A percentile compares a stretch with the other conserved stretches of the same genome.
Evolutionary conservation across 2,888 invertebrate genomes (phyloP).

Genomic region (Drosophila borborema): DNA sequence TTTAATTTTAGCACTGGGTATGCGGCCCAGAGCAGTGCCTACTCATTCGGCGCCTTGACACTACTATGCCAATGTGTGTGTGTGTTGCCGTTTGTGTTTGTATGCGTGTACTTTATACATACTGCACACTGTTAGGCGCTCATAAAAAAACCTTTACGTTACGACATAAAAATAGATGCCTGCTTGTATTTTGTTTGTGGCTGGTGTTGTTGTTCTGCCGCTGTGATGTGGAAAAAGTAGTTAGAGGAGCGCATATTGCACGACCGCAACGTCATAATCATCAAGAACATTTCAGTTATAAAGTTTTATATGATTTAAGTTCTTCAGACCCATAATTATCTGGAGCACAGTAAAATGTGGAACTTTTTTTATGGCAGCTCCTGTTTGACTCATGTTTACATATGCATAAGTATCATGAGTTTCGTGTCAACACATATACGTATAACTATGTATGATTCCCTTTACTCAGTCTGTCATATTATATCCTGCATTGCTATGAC

Average conservation of each 20-base stretch:
- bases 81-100: background rate
- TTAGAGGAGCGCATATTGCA: slow-evolving; percentile 56
- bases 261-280: slow-evolving; percentile 55
- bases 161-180: slow-evolving; percentile 70
- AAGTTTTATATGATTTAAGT: slow-evolving; percentile 74
- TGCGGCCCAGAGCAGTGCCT: slow-evolving; percentile 25
- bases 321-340: slow-evolving; percentile 48
- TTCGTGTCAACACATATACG: slow-evolving; percentile 7
- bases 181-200: slow-evolving; percentile 33
- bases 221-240: slow-evolving; percentile 41
- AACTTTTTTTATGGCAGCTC: slow-evolving; percentile 41
- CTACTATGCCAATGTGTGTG: slow-evolving; percentile 35
- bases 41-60: slow-evolving; percentile 61
- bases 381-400: slow-evolving; percentile 20
- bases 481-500: slow-evolving; percentile 14
- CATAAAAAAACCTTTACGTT: slow-evolving; percentile 74
- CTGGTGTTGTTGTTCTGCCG: slow-evolving; percentile 27
- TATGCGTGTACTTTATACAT: slow-evolving; percentile 51
- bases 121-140: slow-evolving; percentile 74
- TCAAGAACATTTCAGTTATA: slow-evolving; percentile 70
- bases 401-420: background rate
- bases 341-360: slow-evolving; percentile 39
- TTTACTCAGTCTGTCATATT: background rate
- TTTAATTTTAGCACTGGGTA: slow-evolving; percentile 72
- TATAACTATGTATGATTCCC: background rate